Evolutionary conservation across 2,797 vertebrate species (phyloP), one percentile per base, ranked within the genome.

Genomic region (Rhodeus uyekii): DNA sequence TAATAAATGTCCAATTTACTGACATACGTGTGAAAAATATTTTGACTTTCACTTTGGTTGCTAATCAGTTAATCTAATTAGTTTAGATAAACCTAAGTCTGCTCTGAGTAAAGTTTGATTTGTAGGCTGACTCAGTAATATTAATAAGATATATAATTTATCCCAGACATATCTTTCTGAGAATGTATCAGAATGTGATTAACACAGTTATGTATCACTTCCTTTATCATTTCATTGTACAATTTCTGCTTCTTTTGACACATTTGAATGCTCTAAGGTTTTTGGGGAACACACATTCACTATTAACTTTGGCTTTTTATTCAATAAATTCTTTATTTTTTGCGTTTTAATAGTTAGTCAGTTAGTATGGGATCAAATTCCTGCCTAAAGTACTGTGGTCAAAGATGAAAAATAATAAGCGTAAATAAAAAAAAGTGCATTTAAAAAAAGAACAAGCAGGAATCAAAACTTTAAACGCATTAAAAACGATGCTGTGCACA

Each of bases 11-110:
- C 5, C 44, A 24, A n/a, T 18, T 34, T 8, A 48, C 68, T 48
- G 27, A 1, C 1, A 48, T 50, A 10, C 24, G 12, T 50, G 9
- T 72, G 39, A 18, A 71, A 34, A 8, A 9, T 74, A 8, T 55
- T 38, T 38, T 10, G 22, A 19, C 53, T 18, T 5, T 18, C 18
- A 10, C 22, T 24, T 55, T 74, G 34, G 32, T 4, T 16, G 22
- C 34, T 74, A 38, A 74, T 14, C 34, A 55, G 34, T 74, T 34
- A 74, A 38, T 55, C 50, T 39, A 74, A 74, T 74, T 19, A 58
- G 32, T 53, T 72, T 53, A 53, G 48, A 73, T 36, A n/a, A 75
- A 27, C 13, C 34, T 39, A 8, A 14, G 24, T 50, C 14, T 12
- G 14, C 34, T 58, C 34, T 58, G 2, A 74, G 34, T 74, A 58